Base-by-base conservation (phyloP, 2,888 invertebrate genomes). In the Drosophila trichaetosa region DNA sequence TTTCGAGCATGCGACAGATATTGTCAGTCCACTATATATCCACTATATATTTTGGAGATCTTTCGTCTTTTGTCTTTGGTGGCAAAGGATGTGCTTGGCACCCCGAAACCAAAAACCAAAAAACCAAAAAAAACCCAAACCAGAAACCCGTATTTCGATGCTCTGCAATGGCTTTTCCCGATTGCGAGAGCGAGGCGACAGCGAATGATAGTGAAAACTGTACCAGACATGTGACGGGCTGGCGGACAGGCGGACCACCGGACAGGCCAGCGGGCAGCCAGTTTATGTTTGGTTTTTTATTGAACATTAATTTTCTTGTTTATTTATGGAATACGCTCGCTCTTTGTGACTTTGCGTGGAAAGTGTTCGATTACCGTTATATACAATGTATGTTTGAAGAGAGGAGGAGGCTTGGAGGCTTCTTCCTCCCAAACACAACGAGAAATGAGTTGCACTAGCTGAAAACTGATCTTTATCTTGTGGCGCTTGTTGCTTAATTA, bases 121-220 rank as follows among this genome's bases (percentile, higher is more conserved):
- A 27, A 3, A 24, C n/a, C n/a, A 4, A 24, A 59, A 66, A 48
- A 59, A 24, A 10, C n/a, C 27, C 13, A 11, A 56, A 48, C 33
- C 31, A 67, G 69, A 76, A 79, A 83, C 78, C 61, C 42, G 72
- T 64, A 53, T 58, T 46, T 46, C 8, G 29, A 54, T 48, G 89
- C 87, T 86, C 84, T 83, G 79, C 71, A 81, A 74, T 75, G 73
- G 65, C 64, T 76, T 70, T 81, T 69, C 64, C 62, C 62, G 73
- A 59, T 61, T 73, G 72, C 53, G 27, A 52, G 18, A 24, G 46
- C 24, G 24, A 2, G 8, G 46, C 40, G 42, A 42, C 33, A 66
- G 38, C 74, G 73, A 89, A 69, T 82, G 85, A 85, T 81, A 85
- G 85, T 85, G 85, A 85, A 89, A 85, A 89, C 72, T 68, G 56